Base-by-base conservation (phyloP, 1,140 invertebrate species). In the Pseudachorutes palmiensis region DNA sequence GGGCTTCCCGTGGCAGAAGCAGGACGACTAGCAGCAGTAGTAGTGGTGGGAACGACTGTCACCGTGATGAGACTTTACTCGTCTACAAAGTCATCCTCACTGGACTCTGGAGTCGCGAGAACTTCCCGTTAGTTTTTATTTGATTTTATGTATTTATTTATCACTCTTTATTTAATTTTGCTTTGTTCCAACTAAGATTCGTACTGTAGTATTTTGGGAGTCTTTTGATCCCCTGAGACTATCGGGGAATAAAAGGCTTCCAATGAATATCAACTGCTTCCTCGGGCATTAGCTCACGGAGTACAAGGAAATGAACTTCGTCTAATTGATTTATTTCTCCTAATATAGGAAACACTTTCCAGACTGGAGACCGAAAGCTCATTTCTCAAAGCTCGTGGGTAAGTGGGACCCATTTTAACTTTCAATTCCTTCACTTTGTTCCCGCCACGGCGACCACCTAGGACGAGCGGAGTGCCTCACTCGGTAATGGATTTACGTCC, bases 361-460 rank as follows among this genome's bases (percentile, higher is more conserved):
- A 0, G 88, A 90, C 76, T 93, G 89, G 89, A 84, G 91, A 77
- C 91, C 92, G 22, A 87, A 87, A 0, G 92, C 92, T 1, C 91
- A 94, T 78, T 95, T 90, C 87, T 90, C 90, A 75, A 90, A 89
- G 79, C 83, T 92, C 68, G 84, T 93, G 78, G 92, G 92, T 94
- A 77, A 87, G 89, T 83, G 5, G 36, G 19, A 12, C 19, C 36
- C 55, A 12, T 57, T 57, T 5, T 5, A 5, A 29, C 31, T 29
- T 26, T 29, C 24, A 2, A 5, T 24, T 9, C 31, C 28, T 30
- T 61, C 16, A 12, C 41, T 64, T 19, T 32, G 26, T 64, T 32
- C 24, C 5, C 24, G 24, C 51, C 51, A 55, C 19, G 36, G 36
- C 9, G 36, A 19, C 16, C 24, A 31, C 58, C 12, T 36, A 30